phyloP scores from a whole-genome alignment of 2,113 vertebrate genomes.

The Macquaria ambigua region DNA sequence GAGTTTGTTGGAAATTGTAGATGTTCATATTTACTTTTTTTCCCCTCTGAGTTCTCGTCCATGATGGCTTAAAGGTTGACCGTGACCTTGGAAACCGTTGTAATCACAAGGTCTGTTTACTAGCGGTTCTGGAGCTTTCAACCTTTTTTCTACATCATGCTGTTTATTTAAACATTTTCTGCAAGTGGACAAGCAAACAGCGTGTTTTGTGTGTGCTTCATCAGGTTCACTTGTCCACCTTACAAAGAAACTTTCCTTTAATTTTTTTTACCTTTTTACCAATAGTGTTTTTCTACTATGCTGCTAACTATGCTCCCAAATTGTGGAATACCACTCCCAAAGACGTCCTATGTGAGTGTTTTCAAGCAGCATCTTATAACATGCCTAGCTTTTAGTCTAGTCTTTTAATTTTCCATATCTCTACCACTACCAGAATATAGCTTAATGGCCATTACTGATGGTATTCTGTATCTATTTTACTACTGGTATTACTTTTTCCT shows the following conservation, averaged over 20 bases:
- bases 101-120: not conserved
- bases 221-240: not conserved
- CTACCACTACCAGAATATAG: not conserved
- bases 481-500: not conserved
- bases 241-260: no score
- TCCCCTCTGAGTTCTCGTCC: not conserved
- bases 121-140: not conserved
- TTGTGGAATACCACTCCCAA: not conserved
- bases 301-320: not conserved
- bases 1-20: not conserved
- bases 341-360: no score
- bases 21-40: no score
- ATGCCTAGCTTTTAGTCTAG: not conserved
- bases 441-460: not conserved
- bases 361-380: not conserved
- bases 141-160: not conserved
- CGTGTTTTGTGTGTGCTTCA: not conserved
- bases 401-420: not conserved
- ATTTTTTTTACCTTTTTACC: no score
- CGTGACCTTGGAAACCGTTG: not conserved
- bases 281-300: no score
- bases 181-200: not conserved
- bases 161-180: not conserved
- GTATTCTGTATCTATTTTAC: not conserved
- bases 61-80: no score